Evolutionary conservation across 2,797 vertebrate genomes (phyloP).

Genomic region (Chloroceryle inda): DNA sequence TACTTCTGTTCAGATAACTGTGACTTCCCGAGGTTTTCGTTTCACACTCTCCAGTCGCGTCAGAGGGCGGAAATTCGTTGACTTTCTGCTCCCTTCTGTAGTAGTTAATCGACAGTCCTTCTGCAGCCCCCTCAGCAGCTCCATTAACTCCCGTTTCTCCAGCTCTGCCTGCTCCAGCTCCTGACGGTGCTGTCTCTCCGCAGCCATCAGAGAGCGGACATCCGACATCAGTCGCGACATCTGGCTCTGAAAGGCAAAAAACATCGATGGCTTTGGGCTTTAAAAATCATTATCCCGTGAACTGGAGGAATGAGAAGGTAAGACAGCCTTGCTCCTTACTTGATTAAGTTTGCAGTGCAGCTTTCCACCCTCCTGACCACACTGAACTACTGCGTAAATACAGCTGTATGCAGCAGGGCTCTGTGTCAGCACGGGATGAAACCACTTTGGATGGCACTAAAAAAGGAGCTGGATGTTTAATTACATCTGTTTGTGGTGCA

Average conservation of each 20-base stretch:
- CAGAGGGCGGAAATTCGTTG: not conserved
- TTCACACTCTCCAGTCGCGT: too few species aligned
- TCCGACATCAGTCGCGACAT: constrained; percentile 88
- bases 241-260: constrained; percentile 83
- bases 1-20: too few species aligned
- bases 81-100: constrained; percentile 80
- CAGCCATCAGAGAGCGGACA: constrained; percentile 84
- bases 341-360: not conserved
- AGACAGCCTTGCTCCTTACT: not conserved
- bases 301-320: not conserved
- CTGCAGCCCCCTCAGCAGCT: constrained; percentile 86
- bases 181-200: constrained; percentile 87
- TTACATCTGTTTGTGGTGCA: not conserved
- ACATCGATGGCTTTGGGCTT: not conserved
- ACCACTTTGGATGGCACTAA: not conserved
- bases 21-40: too few species aligned
- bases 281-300: not conserved
- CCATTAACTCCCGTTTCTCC: constrained; percentile 88
- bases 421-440: not conserved
- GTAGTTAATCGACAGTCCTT: constrained; percentile 76
- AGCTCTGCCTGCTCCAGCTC: constrained; percentile 89
- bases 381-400: not conserved
- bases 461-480: not conserved
- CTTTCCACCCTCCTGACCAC: not conserved
- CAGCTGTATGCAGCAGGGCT: not conserved